A percentile compares a stretch with the other conserved stretches of the same genome.
Conservation (phyloP, 2,888 invertebrate species). For the Perizoma affinitatum region DNA sequence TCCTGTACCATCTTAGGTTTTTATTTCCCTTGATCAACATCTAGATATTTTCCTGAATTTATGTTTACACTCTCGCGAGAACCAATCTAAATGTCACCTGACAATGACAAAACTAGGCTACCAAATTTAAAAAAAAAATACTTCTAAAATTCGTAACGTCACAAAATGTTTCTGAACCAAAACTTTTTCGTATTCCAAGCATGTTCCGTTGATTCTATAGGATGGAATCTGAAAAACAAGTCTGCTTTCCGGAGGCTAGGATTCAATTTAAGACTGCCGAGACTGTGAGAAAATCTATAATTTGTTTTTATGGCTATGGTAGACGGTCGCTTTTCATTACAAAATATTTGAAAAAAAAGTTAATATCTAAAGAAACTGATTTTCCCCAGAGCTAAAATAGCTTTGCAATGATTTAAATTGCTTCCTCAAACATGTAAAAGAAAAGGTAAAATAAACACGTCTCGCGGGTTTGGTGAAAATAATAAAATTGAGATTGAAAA, state of each 20-base stretch:
- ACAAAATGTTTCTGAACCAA: too few relatives aligned
- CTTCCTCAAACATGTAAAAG: constrained; percentile 23
- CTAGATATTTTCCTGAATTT: too few relatives aligned
- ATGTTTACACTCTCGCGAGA: too few relatives aligned
- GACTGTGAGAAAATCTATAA: constrained; percentile 25
- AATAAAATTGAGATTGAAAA: constrained; percentile 34
- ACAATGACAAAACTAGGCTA: too few relatives aligned
- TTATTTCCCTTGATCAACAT: too few relatives aligned
- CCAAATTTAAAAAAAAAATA: too few relatives aligned
- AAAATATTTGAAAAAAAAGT: constrained; percentile 1
- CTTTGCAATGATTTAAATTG: constrained; percentile 33
- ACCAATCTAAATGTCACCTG: too few relatives aligned
- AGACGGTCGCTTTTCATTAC: constrained; percentile 5
- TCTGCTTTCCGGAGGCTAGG: constrained; percentile 18
- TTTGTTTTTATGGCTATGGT: constrained; percentile 16
- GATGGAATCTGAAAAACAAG: constrained; percentile 27
- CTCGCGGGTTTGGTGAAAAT: constrained; percentile 22
- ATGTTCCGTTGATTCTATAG: constrained; percentile 14
- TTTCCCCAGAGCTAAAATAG: constrained; percentile 28
- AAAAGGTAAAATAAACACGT: constrained; percentile 27
- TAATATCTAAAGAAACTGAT: constrained; percentile 5
- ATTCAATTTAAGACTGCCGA: constrained; percentile 24
- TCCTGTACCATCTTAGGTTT: too few relatives aligned
- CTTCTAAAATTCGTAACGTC: too few relatives aligned
- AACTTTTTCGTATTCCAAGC: too few relatives aligned